A percentile compares a stretch with the other conserved stretches of the same genome.
Evolutionary conservation across 2,888 invertebrate genomes (phyloP).

Genomic region (Diarsia mendica): DNA sequence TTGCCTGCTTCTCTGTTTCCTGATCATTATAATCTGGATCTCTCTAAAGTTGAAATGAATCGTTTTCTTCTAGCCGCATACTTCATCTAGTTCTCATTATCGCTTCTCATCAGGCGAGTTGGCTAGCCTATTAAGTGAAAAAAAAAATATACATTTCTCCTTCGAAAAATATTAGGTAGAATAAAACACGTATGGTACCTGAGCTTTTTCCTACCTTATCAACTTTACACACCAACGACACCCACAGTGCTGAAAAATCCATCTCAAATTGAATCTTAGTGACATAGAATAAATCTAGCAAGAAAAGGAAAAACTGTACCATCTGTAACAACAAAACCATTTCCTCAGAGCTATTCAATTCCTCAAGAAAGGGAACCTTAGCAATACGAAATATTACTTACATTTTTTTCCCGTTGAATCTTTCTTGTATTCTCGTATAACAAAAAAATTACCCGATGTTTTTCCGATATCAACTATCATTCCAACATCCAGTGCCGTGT

Average conservation of each 20-base stretch:
- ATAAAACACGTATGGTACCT: too few relatives aligned
- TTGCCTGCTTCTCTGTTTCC: neutral
- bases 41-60: neutral
- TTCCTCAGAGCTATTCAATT: slow-evolving; percentile 50
- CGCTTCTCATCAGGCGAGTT: neutral
- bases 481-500: slow-evolving; percentile 42
- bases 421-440: slow-evolving; percentile 37
- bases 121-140: neutral
- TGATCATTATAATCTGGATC: neutral
- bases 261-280: slow-evolving; percentile 21
- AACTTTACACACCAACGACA: neutral
- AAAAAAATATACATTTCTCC: too few relatives aligned
- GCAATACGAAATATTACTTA: slow-evolving; percentile 58
- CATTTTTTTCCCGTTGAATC: slow-evolving; percentile 49
- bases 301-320: slow-evolving; percentile 12
- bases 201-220: neutral
- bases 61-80: neutral
- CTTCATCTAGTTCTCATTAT: neutral
- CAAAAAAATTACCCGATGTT: slow-evolving; percentile 55
- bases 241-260: neutral
- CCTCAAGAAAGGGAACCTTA: slow-evolving; percentile 46
- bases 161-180: too few relatives aligned
- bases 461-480: slow-evolving; percentile 57
- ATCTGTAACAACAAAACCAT: slow-evolving; percentile 48
- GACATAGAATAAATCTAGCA: slow-evolving; percentile 28